Evolutionary conservation across 2,113 vertebrate species (phyloP).

Genomic region (Microtus ochrogaster): DNA sequence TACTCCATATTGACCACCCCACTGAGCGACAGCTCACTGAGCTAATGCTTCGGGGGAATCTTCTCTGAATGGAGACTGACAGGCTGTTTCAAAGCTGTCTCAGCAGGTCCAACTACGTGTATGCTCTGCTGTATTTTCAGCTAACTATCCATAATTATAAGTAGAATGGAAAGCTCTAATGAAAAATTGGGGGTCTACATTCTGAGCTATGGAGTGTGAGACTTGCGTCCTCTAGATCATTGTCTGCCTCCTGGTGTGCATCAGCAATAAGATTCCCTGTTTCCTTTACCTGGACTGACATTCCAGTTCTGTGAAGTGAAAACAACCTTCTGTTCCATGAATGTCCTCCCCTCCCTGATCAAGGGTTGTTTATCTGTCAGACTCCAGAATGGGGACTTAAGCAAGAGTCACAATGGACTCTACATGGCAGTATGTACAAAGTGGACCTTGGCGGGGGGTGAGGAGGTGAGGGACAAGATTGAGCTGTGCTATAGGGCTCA

Average conservation of each 20-base stretch:
- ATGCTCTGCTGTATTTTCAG: background rate
- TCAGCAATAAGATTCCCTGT: slow-evolving; percentile 72
- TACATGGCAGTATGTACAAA: background rate
- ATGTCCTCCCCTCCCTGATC: slow-evolving; percentile 48
- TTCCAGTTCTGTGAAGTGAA: slow-evolving; percentile 60
- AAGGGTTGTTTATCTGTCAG: slow-evolving; percentile 59
- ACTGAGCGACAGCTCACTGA: background rate
- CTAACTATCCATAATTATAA: slow-evolving; percentile 82
- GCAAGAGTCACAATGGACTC: slow-evolving; percentile 1
- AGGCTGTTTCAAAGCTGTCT: background rate
- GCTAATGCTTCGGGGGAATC: slow-evolving; percentile 2
- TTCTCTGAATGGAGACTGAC: no score
- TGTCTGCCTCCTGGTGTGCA: slow-evolving; percentile 12
- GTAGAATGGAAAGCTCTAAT: slow-evolving; percentile 83
- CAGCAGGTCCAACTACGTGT: accelerated
- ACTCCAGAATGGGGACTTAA: background rate
- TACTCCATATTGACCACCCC: slow-evolving; percentile 45
- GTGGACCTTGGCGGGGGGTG: background rate
- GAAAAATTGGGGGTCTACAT: slow-evolving; percentile 83
- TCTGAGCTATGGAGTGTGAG: slow-evolving; percentile 72
- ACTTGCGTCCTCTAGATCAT: slow-evolving; percentile 85
- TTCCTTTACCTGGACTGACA: slow-evolving; percentile 53
- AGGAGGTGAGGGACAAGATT: background rate
- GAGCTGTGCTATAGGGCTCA: background rate
- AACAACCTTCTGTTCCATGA: slow-evolving; percentile 63